Conservation (phyloP, 2,797 vertebrate species). For the Gobionotothen gibberifrons region DNA sequence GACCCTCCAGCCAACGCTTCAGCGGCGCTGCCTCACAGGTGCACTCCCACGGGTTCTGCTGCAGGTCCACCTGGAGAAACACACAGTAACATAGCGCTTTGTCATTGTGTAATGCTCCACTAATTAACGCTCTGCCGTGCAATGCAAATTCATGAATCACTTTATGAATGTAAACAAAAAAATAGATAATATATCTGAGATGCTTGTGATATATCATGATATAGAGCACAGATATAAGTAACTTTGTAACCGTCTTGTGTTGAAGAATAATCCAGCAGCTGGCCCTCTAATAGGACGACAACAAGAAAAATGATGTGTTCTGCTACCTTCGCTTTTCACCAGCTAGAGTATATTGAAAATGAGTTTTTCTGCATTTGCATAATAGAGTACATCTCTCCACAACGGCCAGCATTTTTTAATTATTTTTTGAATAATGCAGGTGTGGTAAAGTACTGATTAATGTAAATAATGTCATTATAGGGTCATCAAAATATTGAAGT, state of each 20-base stretch:
- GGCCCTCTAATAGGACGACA: constrained; percentile 55
- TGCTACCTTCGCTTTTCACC: constrained; percentile 44
- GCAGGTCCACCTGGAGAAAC: constrained; percentile 95
- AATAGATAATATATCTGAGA: constrained; percentile 29
- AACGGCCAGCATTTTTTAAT: constrained; percentile 9
- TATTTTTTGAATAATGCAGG: constrained; percentile 19
- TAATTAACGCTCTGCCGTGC: constrained; percentile 52
- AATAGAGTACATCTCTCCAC: constrained; percentile 28
- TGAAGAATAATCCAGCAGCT: constrained; percentile 37
- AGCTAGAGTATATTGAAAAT: constrained; percentile 40
- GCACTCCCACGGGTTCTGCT: constrained; percentile 99
- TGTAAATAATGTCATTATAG: constrained; percentile 51
- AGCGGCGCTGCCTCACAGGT: constrained; percentile 93
- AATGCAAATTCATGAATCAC: constrained; percentile 52
- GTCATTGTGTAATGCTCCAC: constrained; percentile 49
- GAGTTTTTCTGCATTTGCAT: constrained; percentile 47
- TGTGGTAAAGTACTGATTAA: constrained; percentile 47
- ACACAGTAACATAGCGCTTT: constrained; percentile 54
- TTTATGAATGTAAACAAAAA: constrained; percentile 41
- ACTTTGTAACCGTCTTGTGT: constrained; percentile 31
- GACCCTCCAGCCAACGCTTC: constrained; percentile 96
- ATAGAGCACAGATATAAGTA: neutral
- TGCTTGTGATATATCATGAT: constrained; percentile 9
- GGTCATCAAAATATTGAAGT: constrained; percentile 29
- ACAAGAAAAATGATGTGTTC: constrained; percentile 59